These are phyloP conservation scores for Poecilia picta DNA, from an alignment of 2,797 vertebrate genomes.

Conservation along the genomic window DNA sequence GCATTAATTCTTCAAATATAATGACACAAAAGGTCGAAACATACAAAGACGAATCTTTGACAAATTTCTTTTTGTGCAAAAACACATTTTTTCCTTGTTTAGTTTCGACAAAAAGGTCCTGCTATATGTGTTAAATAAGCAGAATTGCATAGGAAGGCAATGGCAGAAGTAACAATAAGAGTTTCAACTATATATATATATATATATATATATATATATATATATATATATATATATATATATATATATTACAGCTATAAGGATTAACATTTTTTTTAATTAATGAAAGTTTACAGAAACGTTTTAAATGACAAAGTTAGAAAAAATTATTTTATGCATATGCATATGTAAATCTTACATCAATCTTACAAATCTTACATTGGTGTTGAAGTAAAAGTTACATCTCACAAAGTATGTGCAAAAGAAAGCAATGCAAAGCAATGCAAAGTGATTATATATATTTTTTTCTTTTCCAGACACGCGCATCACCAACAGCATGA, in stretches of 20 bases:
- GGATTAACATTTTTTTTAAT: not conserved
- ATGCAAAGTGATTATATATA: not conserved
- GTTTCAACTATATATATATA: too few relatives aligned
- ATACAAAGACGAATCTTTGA: not conserved
- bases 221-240: too few relatives aligned
- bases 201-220: too few relatives aligned
- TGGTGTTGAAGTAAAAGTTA: not conserved
- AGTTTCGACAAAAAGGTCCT: not conserved
- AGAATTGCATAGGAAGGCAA: too few relatives aligned
- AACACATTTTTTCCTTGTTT: not conserved
- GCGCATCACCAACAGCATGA: not conserved
- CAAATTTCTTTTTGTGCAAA: not conserved
- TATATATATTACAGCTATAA: not conserved
- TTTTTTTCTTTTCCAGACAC: not conserved
- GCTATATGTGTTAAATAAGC: not conserved
- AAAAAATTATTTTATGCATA: too few relatives aligned
- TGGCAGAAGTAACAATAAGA: too few relatives aligned
- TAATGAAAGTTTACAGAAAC: not conserved
- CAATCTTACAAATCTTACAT: too few relatives aligned
- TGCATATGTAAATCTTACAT: not conserved
- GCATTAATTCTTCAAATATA: not conserved
- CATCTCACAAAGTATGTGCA: not conserved
- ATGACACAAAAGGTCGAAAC: not conserved
- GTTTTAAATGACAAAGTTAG: not conserved
- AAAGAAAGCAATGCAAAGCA: not conserved